Base-by-base conservation (phyloP, 2,888 invertebrate genomes). In the Athalia circularis region DNA sequence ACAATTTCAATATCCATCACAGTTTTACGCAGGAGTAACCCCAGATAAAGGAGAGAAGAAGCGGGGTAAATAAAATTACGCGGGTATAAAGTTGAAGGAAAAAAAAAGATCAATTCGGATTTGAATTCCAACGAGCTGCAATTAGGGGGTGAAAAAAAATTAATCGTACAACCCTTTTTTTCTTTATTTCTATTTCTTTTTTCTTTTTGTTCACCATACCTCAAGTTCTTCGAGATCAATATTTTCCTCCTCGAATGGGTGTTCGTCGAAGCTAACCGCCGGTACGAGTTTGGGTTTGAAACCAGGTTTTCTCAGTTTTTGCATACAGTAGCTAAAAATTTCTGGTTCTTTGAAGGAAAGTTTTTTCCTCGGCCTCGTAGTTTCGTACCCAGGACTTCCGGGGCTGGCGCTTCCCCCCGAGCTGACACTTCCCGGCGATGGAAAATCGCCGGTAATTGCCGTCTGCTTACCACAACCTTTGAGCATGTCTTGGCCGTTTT, bases 311-410 rank as follows among this genome's bases (percentile, higher is more conserved):
- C 87, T 86, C 83, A 88, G 86, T 84, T 87, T 90, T 29, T 29
- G 29, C 82, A 91, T 83, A 81, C 86, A 85, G 81, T 89, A 90
- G 29, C 91, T 91, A 80, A 94, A 92, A 70, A 95, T 94, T 90
- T 96, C 96, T 3, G 97, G 97, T 86, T 97, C 96, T 80, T 96
- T 94, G 90, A 97, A 97, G 7, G 96, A 97, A 9, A 97, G 91
- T 89, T 97, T 97, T 89, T 97, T 97, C 77, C 96, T 92, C 0
- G 96, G 96, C 84, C 94, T 84, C 62, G 84, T 81, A 52, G 82
- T 82, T 7, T 79, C 72, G 4, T 80, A 80, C 15, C 65, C 64
- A 43, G 75, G 75, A 47, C 65, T 74, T 48, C 74, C 80, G 9
- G 80, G 79, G 52, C 80, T 80, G 3, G 80, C 70, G 62, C 80